phyloP scores from a whole-genome alignment of 2,113 vertebrate genomes.

The Lepisosteus osseus region DNA sequence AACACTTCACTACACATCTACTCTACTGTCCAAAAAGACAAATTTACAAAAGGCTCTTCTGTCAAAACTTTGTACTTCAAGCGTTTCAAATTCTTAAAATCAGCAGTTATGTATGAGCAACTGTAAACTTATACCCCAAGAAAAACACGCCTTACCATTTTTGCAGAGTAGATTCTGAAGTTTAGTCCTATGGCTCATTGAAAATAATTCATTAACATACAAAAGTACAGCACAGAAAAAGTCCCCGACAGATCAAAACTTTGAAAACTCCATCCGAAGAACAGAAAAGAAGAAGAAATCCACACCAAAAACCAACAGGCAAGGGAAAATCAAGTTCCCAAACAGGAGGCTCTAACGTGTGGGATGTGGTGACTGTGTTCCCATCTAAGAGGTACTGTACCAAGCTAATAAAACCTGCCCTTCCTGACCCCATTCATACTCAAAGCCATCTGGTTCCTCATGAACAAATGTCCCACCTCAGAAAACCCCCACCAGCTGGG shows the following conservation, averaged over 20 bases:
- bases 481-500: conserved; percentile 17
- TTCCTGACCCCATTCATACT: conserved; percentile 28
- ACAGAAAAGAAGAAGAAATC: background rate
- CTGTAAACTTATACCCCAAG: too few relatives aligned
- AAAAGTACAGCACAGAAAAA: background rate
- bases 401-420: conserved; percentile 18
- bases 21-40: too few relatives aligned
- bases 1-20: too few relatives aligned
- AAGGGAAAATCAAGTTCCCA: background rate
- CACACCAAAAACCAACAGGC: background rate
- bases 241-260: conserved; percentile 4
- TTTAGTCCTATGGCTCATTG: conserved; percentile 23
- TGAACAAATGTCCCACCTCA: conserved; percentile 30
- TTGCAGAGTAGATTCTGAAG: conserved; percentile 2
- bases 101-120: too few relatives aligned
- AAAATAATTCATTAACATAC: conserved; percentile 14
- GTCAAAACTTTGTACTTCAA: too few relatives aligned
- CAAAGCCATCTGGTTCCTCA: conserved; percentile 30
- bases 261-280: conserved; percentile 14
- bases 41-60: too few relatives aligned
- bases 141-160: conserved; percentile 21
- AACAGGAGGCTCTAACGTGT: background rate
- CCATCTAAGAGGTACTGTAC: conserved; percentile 14
- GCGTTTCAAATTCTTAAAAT: too few relatives aligned
- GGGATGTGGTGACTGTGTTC: conserved; percentile 3